Percentiles rank a stretch among this genome's conserved stretches.
phyloP scores from a whole-genome alignment of 2,113 vertebrate species.

The Pteronura brasiliensis region DNA sequence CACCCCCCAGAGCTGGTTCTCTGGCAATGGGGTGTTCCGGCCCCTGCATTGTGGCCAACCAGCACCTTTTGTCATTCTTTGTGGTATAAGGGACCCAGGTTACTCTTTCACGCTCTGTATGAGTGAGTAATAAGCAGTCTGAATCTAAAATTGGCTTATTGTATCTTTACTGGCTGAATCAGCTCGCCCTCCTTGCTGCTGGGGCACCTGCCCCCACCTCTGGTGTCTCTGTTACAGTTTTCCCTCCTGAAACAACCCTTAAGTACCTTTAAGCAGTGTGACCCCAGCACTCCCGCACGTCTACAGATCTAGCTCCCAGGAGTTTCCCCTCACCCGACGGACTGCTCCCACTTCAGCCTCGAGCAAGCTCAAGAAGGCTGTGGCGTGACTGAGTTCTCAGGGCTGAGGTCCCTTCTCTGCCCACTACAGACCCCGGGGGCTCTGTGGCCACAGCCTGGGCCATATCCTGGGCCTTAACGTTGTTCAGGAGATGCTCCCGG shows the following conservation, averaged over 20 bases:
- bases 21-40: rapidly evolving
- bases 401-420: neutral
- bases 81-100: neutral
- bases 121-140: neutral
- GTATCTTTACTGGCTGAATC: neutral
- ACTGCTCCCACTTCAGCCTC: neutral
- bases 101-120: neutral
- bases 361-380: neutral
- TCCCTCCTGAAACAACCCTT: neutral
- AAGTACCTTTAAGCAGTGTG: neutral
- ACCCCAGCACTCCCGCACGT: neutral
- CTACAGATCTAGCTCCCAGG: neutral
- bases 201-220: neutral
- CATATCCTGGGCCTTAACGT: neutral
- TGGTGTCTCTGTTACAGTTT: neutral
- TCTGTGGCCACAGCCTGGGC: neutral
- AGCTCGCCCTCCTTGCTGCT: neutral
- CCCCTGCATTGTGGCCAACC: neutral
- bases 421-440: neutral
- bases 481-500: neutral
- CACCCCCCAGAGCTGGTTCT: neutral
- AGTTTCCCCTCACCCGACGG: neutral
- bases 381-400: neutral
- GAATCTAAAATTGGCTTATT: neutral
- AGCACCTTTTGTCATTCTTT: neutral